phyloP scores from a whole-genome alignment of 1,140 invertebrate species.

The Euura saliciscinereae region DNA sequence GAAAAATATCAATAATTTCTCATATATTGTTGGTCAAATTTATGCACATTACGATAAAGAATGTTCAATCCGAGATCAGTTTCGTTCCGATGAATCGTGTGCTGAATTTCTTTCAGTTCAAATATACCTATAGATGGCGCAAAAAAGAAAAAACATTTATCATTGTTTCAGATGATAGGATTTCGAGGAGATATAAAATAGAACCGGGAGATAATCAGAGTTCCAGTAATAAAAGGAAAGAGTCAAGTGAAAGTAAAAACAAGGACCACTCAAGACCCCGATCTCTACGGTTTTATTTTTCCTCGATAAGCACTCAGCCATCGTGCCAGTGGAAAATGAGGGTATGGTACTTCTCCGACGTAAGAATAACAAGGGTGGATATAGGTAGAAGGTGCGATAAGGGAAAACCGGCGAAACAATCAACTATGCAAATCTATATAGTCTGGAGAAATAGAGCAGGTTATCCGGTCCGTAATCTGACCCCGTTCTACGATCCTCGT shows the following conservation, averaged over 20 bases:
- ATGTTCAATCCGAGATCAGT: too few relatives aligned
- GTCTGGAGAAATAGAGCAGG: not conserved
- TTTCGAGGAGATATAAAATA: not conserved
- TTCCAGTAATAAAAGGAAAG: not conserved
- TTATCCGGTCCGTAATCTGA: not conserved
- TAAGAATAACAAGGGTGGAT: not conserved
- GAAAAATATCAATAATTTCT: too few relatives aligned
- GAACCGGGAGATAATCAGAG: not conserved
- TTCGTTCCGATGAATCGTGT: too few relatives aligned
- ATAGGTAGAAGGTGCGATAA: not conserved
- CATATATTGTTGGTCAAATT: too few relatives aligned
- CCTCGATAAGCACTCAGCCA: constrained; percentile 1
- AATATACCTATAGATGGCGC: not conserved
- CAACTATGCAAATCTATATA: not conserved
- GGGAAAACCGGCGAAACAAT: not conserved
- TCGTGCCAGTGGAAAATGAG: not conserved
- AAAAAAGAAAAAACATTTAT: too few relatives aligned
- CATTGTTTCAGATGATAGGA: not conserved
- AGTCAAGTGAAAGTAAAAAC: not conserved
- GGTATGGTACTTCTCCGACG: not conserved
- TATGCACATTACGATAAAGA: too few relatives aligned
- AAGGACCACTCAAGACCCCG: not conserved
- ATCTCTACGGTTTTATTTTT: not conserved
- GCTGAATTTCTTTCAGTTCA: not conserved
- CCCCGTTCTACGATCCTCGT: not conserved